Percentiles rank a stretch among this genome's conserved stretches.
Conservation (phyloP, 1,140 invertebrate genomes). For the Anastrepha ludens region DNA sequence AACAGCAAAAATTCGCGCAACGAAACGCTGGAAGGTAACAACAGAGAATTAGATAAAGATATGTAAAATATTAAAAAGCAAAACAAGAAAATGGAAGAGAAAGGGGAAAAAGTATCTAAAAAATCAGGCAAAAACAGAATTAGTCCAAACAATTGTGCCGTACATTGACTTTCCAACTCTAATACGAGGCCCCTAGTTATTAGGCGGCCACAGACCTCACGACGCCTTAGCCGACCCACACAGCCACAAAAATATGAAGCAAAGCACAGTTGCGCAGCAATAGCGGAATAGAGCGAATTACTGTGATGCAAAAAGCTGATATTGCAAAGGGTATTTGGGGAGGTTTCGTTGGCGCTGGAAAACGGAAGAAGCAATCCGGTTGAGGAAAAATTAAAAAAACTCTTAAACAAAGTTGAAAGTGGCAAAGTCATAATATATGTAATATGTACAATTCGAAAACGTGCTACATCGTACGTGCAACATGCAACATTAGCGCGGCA, state of each 20-base stretch:
- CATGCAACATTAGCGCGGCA: conserved; percentile 10
- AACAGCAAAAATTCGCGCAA: neutral
- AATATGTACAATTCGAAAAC: neutral
- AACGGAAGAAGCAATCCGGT: neutral
- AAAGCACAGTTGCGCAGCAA: neutral
- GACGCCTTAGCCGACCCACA: neutral
- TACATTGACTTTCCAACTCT: conserved; percentile 19
- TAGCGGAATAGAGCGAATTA: neutral
- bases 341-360: neutral
- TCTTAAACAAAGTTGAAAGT: neutral
- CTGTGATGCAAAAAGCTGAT: neutral
- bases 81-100: neutral
- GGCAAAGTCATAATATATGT: conserved; percentile 10
- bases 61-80: neutral
- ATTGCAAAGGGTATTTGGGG: neutral
- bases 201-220: conserved; percentile 12
- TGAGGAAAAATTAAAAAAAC: neutral
- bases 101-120: no score
- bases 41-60: neutral
- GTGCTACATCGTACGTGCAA: neutral
- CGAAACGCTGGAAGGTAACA: neutral
- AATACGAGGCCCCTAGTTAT: neutral
- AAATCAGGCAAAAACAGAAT: conserved; percentile 24
- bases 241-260: neutral
- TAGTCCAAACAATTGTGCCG: conserved; percentile 16